phyloP scores from a whole-genome alignment of 2,888 invertebrate genomes.

The Cryptus viduatorius region DNA sequence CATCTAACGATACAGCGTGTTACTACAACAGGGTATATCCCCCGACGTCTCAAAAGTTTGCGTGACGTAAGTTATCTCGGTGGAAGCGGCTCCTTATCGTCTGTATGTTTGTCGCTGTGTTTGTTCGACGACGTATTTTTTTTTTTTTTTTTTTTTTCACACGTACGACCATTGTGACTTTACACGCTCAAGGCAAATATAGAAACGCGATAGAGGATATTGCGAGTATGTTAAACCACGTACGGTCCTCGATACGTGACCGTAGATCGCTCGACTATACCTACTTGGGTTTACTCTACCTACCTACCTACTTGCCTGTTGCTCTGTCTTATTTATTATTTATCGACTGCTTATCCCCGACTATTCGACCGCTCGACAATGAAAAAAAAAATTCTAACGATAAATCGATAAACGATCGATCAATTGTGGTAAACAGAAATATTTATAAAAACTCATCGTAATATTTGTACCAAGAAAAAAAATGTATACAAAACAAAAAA shows the following conservation, averaged over 20 bases:
- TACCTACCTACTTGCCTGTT: background rate
- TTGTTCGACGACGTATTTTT: conserved; percentile 63
- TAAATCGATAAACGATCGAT: background rate
- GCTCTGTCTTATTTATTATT: conserved; percentile 38
- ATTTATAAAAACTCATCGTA: background rate
- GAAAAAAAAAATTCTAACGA: background rate
- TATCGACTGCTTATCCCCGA: background rate
- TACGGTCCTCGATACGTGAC: conserved; percentile 58
- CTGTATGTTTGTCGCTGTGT: conserved; percentile 66
- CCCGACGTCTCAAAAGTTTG: conserved; percentile 63
- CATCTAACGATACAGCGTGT: background rate
- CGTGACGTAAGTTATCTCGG: conserved; percentile 79
- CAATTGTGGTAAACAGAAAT: background rate
- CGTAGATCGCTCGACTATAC: conserved; percentile 19
- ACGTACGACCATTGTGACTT: conserved; percentile 51
- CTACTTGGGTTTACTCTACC: background rate
- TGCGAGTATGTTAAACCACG: conserved; percentile 37
- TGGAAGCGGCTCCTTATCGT: conserved; percentile 72
- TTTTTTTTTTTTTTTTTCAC: conserved; percentile 26
- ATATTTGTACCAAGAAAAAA: conserved; percentile 21
- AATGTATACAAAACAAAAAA: background rate
- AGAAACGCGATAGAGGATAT: conserved; percentile 32
- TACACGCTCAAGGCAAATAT: conserved; percentile 52
- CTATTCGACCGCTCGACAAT: background rate
- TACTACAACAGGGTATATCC: conserved; percentile 9